Evolutionary conservation across 2,797 vertebrate species (phyloP).

Genomic region (Sebastes melanostomus): DNA sequence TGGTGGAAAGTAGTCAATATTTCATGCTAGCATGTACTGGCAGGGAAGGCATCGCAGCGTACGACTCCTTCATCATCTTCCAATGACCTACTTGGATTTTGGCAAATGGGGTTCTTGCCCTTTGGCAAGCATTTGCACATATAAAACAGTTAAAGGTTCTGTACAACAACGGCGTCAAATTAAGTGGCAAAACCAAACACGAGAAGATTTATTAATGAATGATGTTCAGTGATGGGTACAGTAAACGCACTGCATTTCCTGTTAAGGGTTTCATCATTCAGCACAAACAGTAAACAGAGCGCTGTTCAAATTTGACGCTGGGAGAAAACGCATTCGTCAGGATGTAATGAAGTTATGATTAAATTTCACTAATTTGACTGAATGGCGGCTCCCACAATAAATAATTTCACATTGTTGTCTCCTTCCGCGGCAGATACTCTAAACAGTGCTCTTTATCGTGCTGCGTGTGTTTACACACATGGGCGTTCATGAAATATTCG

Average conservation of each 20-base stretch:
- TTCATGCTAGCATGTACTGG: constrained; percentile 35
- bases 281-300: constrained; percentile 7
- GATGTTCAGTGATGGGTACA: constrained; percentile 43
- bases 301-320: constrained; percentile 43
- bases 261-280: constrained; percentile 8
- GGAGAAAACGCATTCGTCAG: constrained; percentile 35
- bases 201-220: constrained; percentile 58
- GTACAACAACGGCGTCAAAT: constrained; percentile 52
- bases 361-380: constrained; percentile 61
- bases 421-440: constrained; percentile 23
- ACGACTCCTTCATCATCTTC: constrained; percentile 58
- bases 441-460: constrained; percentile 67
- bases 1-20: constrained; percentile 55
- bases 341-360: constrained; percentile 63
- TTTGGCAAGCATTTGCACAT: constrained; percentile 70
- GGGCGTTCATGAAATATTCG: constrained; percentile 68
- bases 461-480: constrained; percentile 67
- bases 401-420: constrained; percentile 61
- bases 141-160: constrained; percentile 66
- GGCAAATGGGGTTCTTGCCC: constrained; percentile 68
- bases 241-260: constrained; percentile 27
- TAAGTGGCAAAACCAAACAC: constrained; percentile 44
- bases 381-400: constrained; percentile 50
- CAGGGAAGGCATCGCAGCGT: constrained; percentile 27
- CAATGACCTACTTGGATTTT: constrained; percentile 79